Evolutionary conservation across 2,113 vertebrate genomes (phyloP).

Genomic region (Oenanthe oenanthe): DNA sequence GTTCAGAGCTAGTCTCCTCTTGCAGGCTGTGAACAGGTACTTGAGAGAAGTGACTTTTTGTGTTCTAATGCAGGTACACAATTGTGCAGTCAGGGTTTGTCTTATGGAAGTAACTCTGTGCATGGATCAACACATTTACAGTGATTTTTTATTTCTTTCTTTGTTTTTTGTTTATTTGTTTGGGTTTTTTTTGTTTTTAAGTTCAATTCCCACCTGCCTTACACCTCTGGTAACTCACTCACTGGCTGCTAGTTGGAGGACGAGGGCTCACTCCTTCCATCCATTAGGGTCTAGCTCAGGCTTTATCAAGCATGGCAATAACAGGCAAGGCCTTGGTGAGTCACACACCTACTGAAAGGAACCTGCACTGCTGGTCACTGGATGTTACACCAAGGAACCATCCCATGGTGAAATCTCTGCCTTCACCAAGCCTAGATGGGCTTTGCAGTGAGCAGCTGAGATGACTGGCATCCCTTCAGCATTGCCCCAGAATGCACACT

Average conservation of each 20-base stretch:
- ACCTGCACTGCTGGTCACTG: background rate
- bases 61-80: background rate
- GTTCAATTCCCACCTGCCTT: background rate
- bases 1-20: background rate
- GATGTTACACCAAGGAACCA: background rate
- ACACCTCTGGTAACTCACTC: background rate
- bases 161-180: background rate
- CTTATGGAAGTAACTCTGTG: background rate
- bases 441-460: background rate
- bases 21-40: background rate
- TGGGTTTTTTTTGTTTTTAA: background rate
- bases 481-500: background rate
- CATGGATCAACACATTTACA: background rate
- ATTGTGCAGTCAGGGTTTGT: background rate
- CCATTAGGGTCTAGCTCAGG: background rate
- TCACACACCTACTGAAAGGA: rapidly evolving
- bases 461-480: background rate
- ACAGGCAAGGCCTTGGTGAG: background rate
- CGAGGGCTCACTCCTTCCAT: background rate
- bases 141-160: background rate
- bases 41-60: background rate
- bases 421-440: background rate
- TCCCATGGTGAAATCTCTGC: background rate
- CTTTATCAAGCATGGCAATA: background rate
- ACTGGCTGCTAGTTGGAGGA: background rate